A percentile compares a stretch with the other conserved stretches of the same genome.
These are phyloP conservation scores for Platycheirus rosarum DNA, from an alignment of 2,888 invertebrate genomes.

Conservation along the genomic window DNA sequence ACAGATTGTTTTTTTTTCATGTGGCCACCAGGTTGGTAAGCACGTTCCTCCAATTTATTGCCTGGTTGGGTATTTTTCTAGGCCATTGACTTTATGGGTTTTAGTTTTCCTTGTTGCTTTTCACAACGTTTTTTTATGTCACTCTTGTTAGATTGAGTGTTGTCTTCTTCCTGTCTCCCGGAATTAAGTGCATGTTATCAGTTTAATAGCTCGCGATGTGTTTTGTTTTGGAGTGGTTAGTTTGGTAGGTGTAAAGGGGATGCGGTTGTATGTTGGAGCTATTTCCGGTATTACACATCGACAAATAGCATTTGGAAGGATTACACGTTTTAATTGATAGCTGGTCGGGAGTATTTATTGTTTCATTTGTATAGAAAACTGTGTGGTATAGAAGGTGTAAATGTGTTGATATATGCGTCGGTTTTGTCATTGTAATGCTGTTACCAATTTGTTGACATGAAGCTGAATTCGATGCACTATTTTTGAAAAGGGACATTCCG, in stretches of 20 bases:
- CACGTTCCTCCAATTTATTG: conserved; percentile 31
- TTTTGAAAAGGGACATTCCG: too few relatives aligned
- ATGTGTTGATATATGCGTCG: background rate
- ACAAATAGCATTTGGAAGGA: conserved; percentile 16
- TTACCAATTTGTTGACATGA: background rate
- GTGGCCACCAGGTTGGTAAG: conserved; percentile 22
- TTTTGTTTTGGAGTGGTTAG: conserved; percentile 23
- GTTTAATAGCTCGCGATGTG: conserved; percentile 33
- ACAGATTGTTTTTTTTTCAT: conserved; percentile 17
- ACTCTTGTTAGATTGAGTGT: conserved; percentile 45
- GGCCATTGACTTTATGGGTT: conserved; percentile 56
- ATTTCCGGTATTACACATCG: conserved; percentile 42
- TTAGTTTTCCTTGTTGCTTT: conserved; percentile 4
- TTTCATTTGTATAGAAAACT: conserved; percentile 3
- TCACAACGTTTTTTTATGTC: conserved; percentile 1
- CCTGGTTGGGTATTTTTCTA: conserved; percentile 58
- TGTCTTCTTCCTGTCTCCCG: conserved; percentile 7
- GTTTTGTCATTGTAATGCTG: conserved; percentile 5
- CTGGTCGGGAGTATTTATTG: conserved; percentile 17
- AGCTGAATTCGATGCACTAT: too few relatives aligned
- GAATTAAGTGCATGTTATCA: conserved; percentile 50
- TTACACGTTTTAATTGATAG: conserved; percentile 29
- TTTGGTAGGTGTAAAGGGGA: background rate
- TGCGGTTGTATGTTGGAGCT: conserved; percentile 34
- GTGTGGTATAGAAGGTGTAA: conserved; percentile 2